Conservation (phyloP, 2,797 vertebrate species). For the Prunella strophiata region DNA sequence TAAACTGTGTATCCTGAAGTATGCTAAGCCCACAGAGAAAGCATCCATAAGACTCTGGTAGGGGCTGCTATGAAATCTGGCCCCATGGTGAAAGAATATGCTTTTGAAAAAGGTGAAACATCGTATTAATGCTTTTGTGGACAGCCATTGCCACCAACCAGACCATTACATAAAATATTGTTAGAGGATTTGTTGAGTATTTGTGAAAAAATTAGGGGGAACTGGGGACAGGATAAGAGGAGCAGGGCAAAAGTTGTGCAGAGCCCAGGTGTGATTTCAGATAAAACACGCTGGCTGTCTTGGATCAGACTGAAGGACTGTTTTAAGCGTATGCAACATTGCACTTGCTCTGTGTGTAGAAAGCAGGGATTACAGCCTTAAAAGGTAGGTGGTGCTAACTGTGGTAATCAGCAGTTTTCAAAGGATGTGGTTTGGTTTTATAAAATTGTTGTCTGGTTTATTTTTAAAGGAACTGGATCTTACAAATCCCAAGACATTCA, state of each 20-base stretch:
- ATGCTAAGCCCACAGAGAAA: neutral
- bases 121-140: neutral
- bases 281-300: neutral
- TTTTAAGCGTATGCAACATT: neutral
- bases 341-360: neutral
- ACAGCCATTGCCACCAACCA: neutral
- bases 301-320: neutral
- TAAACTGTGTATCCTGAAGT: neutral
- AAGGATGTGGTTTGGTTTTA: neutral
- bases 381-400: neutral
- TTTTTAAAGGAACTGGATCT: constrained; percentile 91
- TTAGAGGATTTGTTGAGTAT: neutral
- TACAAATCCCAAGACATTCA: constrained; percentile 93
- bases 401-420: neutral
- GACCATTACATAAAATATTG: neutral
- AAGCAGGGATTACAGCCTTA: neutral
- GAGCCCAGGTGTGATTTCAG: neutral
- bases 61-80: neutral
- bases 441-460: neutral
- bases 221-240: neutral
- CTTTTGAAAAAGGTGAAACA: neutral
- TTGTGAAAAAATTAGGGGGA: neutral
- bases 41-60: neutral
- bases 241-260: neutral
- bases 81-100: neutral